Percentiles rank a stretch among this genome's conserved stretches.
Evolutionary conservation across 37 sponge, comb jelly and placozoan species (phyloP).

Genomic region (Spongilla lacustris): DNA sequence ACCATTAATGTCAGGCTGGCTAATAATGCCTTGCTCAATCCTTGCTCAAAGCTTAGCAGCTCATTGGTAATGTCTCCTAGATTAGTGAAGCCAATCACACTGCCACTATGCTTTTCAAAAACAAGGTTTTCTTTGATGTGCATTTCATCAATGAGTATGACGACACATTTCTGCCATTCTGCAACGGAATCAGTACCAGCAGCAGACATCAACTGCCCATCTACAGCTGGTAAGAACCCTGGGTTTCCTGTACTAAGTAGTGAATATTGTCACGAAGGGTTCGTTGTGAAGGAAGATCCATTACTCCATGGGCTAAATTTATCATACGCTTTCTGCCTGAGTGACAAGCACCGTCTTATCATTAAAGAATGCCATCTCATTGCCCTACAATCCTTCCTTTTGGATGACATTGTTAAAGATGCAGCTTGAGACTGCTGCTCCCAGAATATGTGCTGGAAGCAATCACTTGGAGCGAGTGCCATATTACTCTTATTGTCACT

Average conservation of each 20-base stretch:
- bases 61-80: neutral
- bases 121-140: constrained; percentile 45
- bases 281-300: constrained; percentile 48
- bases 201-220: constrained; percentile 19
- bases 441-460: constrained; percentile 43
- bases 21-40: neutral
- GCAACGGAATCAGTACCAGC: neutral
- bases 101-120: constrained; percentile 39
- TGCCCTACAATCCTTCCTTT: constrained; percentile 1
- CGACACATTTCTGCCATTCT: constrained; percentile 40
- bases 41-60: neutral
- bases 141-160: constrained; percentile 41
- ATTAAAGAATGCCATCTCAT: constrained; percentile 51
- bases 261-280: constrained; percentile 57
- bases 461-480: neutral
- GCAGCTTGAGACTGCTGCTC: constrained; percentile 25
- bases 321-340: constrained; percentile 33
- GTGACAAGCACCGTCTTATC: constrained; percentile 52
- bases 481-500: constrained; percentile 3
- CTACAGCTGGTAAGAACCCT: constrained; percentile 43
- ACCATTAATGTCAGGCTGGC: constrained; percentile 31
- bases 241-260: constrained; percentile 2
- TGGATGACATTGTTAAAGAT: neutral
- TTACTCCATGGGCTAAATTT: constrained; percentile 4
- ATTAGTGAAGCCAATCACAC: neutral